These are phyloP conservation scores for Poecilus cupreus DNA, from an alignment of 2,888 invertebrate genomes.

Conservation along the genomic window DNA sequence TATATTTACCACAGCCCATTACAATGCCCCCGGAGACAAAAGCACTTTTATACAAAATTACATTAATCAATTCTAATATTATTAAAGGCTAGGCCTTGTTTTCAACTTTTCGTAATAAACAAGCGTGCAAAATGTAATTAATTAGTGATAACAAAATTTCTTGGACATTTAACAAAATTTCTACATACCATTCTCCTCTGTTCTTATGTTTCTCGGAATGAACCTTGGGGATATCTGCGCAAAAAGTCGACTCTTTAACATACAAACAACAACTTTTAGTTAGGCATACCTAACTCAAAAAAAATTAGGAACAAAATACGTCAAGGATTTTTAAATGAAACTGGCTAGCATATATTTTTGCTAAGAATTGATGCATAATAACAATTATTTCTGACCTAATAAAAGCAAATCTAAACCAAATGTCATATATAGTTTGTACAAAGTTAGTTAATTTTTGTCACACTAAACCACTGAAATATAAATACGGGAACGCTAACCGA, in stretches of 20 bases:
- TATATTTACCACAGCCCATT: slow-evolving; percentile 1
- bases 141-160: background rate
- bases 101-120: slow-evolving; percentile 6
- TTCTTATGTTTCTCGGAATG: slow-evolving; percentile 67
- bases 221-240: slow-evolving; percentile 73
- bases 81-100: background rate
- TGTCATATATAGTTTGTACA: too few relatives aligned
- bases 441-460: too few relatives aligned
- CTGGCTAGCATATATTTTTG: too few relatives aligned
- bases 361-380: too few relatives aligned
- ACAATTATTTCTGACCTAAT: too few relatives aligned
- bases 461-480: too few relatives aligned
- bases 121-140: background rate
- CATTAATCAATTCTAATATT: slow-evolving; percentile 37
- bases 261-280: slow-evolving; percentile 19
- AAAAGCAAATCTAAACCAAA: too few relatives aligned
- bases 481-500: too few relatives aligned
- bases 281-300: background rate
- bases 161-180: slow-evolving; percentile 45
- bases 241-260: slow-evolving; percentile 58
- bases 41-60: slow-evolving; percentile 30
- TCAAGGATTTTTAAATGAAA: too few relatives aligned
- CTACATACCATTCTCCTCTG: slow-evolving; percentile 69
- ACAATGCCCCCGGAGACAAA: slow-evolving; percentile 14
- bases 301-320: too few relatives aligned